Base-by-base conservation (phyloP, 2,113 vertebrate genomes). In the Neogobius melanostomus region DNA sequence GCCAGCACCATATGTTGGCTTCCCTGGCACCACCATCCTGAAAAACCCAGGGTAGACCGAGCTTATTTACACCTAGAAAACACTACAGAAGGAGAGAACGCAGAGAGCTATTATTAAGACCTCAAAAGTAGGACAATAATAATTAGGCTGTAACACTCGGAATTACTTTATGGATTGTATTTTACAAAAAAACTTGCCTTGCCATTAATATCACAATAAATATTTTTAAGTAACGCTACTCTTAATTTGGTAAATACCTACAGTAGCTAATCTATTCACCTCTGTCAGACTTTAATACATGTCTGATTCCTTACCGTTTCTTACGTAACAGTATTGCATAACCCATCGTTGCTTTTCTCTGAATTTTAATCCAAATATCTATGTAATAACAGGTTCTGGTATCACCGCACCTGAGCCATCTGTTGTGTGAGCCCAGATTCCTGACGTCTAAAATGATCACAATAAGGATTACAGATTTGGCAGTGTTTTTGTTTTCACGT, bases 1-100 rank as follows among this genome's bases (percentile, higher is more conserved):
- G 82, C 78, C 87, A 63, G 66, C 62, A 47, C 90, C 87, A 83
- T 90, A 85, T 89, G 89, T 45, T 70, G 66, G 59, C 6, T 50
- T 68, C 60, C 64, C 63, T 73, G 60, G 66, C 66, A 54, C 75
- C 51, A 6, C 60, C 53, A 60, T 76, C 83, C 75, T 79, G 76
- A 75, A 72, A 56, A 36, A 67, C 73, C 71, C 71, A 56, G 48
- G 66, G 4, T 48, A 68, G 72, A 67, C 82, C 69, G 47, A 56
- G 65, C 50, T 43, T 66, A 73, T 72, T 84, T 63, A 74, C 76
- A 77, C 53, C 7, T 28, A 57, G 28, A 36, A 36, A 36, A 36
- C 28, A 4, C 28, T 36, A 5, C 28, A 36, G 28, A 36, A 4
- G 28, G 28, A 36, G 28, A 36, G 28, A 36, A 36, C 28, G 28